These are phyloP conservation scores for Nymphalis c-album DNA, from an alignment of 2,888 invertebrate genomes.

Conservation along the genomic window DNA sequence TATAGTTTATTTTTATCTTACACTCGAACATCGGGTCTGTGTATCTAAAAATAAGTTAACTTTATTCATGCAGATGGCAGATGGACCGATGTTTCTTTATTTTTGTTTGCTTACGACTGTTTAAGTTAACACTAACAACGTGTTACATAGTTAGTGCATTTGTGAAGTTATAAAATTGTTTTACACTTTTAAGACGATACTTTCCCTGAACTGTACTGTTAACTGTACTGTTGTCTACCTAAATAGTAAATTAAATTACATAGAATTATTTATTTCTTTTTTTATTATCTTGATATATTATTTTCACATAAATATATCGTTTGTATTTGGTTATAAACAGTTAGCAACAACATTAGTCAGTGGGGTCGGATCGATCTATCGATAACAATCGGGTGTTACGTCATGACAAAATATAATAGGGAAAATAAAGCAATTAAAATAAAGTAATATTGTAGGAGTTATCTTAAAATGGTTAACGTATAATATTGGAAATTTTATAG, in stretches of 20 bases:
- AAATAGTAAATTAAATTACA: background rate
- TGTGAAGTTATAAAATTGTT: background rate
- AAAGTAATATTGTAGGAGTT: background rate
- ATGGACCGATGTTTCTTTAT: background rate
- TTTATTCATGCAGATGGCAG: background rate
- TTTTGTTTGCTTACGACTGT: constrained; percentile 1
- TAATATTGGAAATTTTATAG: background rate
- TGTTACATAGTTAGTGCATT: background rate
- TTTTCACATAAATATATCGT: background rate
- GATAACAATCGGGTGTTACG: background rate
- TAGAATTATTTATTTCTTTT: too few species aligned
- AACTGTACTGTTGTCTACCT: background rate
- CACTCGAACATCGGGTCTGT: background rate
- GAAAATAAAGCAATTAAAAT: background rate
- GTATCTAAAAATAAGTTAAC: background rate
- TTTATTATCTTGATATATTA: background rate
- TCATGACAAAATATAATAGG: background rate
- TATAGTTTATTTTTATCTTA: background rate
- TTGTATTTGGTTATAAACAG: background rate
- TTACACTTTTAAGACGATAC: background rate
- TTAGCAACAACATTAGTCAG: background rate
- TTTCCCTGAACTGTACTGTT: background rate
- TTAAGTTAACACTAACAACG: background rate
- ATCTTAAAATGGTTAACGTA: background rate
- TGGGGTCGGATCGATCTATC: background rate